phyloP scores from a whole-genome alignment of 2,113 vertebrate species.

The Coracopsis vasa region DNA sequence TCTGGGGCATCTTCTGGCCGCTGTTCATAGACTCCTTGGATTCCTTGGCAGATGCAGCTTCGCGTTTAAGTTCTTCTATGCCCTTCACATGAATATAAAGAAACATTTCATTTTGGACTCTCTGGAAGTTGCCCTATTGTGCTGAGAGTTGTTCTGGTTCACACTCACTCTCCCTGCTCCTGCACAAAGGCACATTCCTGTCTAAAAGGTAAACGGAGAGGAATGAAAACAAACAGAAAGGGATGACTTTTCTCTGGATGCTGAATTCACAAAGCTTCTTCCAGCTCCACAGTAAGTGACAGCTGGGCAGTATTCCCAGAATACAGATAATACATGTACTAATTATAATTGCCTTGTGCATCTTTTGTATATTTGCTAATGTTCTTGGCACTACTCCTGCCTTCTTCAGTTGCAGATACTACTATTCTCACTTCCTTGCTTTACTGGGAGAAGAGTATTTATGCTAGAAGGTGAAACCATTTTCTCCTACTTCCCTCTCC shows the following conservation, averaged over 20 bases:
- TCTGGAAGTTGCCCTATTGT: neutral
- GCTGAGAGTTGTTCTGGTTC: neutral
- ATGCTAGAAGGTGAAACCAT: too few species aligned
- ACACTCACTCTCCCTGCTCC: neutral
- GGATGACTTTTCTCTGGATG: neutral
- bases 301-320: neutral
- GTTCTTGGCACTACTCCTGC: neutral
- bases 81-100: slow-evolving; percentile 26
- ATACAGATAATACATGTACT: neutral
- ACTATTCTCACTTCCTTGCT: too few species aligned
- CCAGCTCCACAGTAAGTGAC: neutral
- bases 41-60: slow-evolving; percentile 15
- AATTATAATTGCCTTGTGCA: neutral
- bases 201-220: neutral
- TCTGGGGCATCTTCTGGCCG: neutral
- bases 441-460: too few species aligned
- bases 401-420: neutral
- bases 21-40: neutral
- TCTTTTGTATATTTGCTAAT: neutral
- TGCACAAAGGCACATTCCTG: neutral
- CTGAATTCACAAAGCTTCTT: neutral
- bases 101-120: neutral
- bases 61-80: slow-evolving; percentile 13
- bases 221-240: neutral
- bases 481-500: too few species aligned